Evolutionary conservation across 2,888 invertebrate genomes (phyloP), one percentile per base, ranked within the genome.

Genomic region (Bellardia bayeri): DNA sequence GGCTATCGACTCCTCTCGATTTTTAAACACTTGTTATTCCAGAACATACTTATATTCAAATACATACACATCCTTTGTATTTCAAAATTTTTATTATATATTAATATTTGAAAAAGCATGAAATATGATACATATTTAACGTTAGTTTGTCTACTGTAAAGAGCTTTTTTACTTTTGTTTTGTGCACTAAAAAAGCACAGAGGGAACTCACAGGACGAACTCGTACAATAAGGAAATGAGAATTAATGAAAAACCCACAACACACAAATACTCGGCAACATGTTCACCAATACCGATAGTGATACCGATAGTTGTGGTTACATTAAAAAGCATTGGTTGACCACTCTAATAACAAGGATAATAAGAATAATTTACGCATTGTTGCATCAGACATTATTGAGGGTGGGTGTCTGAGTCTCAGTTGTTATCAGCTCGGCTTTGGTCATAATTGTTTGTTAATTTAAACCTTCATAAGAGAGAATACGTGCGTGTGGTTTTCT

Each of bases 271-370:
- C 56, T 45, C 40, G 51, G 45, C 14, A 69, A 85, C 49, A 37
- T 74, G 72, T 78, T 76, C 33, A 49, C 61, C 80, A 81, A 81
- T 64, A 66, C 66, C 33, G 56, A 72, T 72, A 58, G 42, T 66
- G 14, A 78, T 72, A 58, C 33, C 61, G 14, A 78, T 78, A 66
- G 54, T 66, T 78, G 54, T 71, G 56, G 71, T 71, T 64, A 54
- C 72, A 13, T 64, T 71, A 40, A 72, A 61, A 79, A 76, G 61
- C 64, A 81, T 84, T 87, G 76, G 72, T 45, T 84, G 84, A 81
- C 84, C 84, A 87, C 81, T 87, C 61, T 80, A 76, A 78, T 84
- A 81, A 87, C 68, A 85, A 85, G 85, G 87, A 87, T 87, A 85
- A 87, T 85, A 87, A 87, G 85, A 82, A 87, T 87, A 76, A 76